Base-by-base conservation (phyloP, 1,140 invertebrate genomes). In the Drosophila sucinea region DNA sequence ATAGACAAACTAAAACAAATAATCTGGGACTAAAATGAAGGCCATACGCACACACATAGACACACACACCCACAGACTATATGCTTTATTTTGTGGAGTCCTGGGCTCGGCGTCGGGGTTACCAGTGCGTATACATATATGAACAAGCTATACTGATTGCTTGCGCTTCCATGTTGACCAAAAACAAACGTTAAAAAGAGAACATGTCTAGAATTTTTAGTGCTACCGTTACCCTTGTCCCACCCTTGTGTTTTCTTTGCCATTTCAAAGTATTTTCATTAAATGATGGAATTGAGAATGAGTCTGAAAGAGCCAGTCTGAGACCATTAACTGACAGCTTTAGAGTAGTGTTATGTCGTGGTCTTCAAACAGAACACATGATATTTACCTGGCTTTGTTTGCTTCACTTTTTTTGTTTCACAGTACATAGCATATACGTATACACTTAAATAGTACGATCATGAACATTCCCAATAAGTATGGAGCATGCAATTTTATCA, bases 131-230 rank as follows among this genome's bases (percentile, higher is more conserved):
- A 35, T 27, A 33, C 17, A 7, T 17, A 33, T 32, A 7, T 17
- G 55, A 17, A 56, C 32, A 58, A 35, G 30, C 56, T 29, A 29
- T 23, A 17, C 55, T 57, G 10, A 57, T 58, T 62, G 40, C 60
- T 47, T 41, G 5, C 60, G 8, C 33, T 54, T 40, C 32, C n/a
- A 58, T 35, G 57, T 73, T 70, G 73, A 51, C 73, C 75, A 68
- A 60, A 70, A 75, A 60, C 54, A 64, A 58, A 58, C 61, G 61
- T 71, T 74, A 66, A 77, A 76, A 83, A 64, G 54, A 35, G 69
- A 71, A 79, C 83, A 83, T 87, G 83, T 80, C 73, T 62, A 60
- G 83, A 89, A 87, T 87, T 87, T 83, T 80, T 54, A 89, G 68
- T 71, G 64, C 60, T 67, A 57, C 47, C 60, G 55, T 78, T 33